Evolutionary conservation across 2,113 vertebrate species (phyloP), one percentile per base, ranked within the genome.

Genomic region (Perca fluviatilis): DNA sequence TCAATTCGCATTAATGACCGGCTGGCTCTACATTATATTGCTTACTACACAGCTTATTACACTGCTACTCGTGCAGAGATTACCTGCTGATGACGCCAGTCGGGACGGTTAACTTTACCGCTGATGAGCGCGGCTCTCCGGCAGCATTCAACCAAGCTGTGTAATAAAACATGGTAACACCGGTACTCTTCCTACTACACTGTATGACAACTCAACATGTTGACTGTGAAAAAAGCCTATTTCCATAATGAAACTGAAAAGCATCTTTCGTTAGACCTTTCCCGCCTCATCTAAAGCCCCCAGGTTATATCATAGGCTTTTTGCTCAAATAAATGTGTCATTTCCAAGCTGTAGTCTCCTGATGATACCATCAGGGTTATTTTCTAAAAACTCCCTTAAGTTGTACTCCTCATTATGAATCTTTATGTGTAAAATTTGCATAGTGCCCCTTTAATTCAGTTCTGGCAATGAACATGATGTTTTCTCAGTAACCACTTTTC

Each of bases 401-500:
- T 19, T 10, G 4, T 27, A 19, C 27, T 25, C 58, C 4, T 57
- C 11, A 16, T 46, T 25, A 11, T 56, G 25, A 49, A 51, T 46
- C 18, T 79, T 43, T 25, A 27, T 10, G 15, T 61, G 13, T 56
- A 18, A 58, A 40, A 40, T 27, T 25, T 49, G 6, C 43, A 12
- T 53, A 61, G 6, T 13, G 40, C 9, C 18, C 25, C 33, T 68
- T 77, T 50, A 68, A 43, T 69, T 57, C 13, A 53, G n/a, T 3
- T 18, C 12, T 54, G 47, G 47, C 62, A 65, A 15, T 65, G 43
- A 76, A 10, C 43, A 21, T 18, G 23, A 51, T 30, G 23, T 64
- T 73, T 75, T 73, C 51, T 51, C 27, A 72, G 19, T 50, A 57
- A 63, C n/a, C 16, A 56, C 18, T 33, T 60, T 50, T 23, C 18